Conservation (phyloP, 2,888 invertebrate genomes). For the Dryococelus australis region DNA sequence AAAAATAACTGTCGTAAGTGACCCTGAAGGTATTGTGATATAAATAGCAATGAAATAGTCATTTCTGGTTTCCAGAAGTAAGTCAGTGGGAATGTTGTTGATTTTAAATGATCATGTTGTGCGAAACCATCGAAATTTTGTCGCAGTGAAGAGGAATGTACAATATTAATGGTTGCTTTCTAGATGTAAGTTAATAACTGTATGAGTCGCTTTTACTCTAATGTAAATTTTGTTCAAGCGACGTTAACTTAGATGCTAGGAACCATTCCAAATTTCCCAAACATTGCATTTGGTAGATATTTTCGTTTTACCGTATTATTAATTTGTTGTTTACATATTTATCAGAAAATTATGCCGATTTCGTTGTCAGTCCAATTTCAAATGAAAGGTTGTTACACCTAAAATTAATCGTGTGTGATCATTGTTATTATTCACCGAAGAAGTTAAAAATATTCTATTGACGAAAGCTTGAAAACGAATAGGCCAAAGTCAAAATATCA, state of each 20-base stretch:
- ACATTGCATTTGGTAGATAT: not conserved
- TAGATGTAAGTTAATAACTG: not conserved
- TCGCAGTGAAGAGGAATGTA: not conserved
- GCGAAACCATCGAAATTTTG: not conserved
- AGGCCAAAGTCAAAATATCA: too few species aligned
- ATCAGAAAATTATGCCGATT: not conserved
- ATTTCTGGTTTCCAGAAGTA: too few species aligned
- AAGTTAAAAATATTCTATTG: too few species aligned
- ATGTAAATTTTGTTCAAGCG: not conserved
- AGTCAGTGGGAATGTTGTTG: not conserved
- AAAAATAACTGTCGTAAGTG: too few species aligned
- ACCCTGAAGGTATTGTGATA: too few species aligned
- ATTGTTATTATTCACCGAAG: too few species aligned
- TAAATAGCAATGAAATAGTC: too few species aligned
- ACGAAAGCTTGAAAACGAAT: too few species aligned
- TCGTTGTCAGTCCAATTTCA: not conserved
- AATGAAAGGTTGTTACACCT: too few species aligned
- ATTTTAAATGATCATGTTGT: not conserved
- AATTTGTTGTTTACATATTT: not conserved
- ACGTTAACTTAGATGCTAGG: not conserved
- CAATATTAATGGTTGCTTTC: not conserved
- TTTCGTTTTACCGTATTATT: not conserved
- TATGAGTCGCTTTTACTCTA: not conserved
- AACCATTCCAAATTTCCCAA: not conserved
- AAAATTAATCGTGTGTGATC: too few species aligned